Evolutionary conservation across 2,797 vertebrate genomes (phyloP).

Genomic region (Chaetophractus vellerosus): DNA sequence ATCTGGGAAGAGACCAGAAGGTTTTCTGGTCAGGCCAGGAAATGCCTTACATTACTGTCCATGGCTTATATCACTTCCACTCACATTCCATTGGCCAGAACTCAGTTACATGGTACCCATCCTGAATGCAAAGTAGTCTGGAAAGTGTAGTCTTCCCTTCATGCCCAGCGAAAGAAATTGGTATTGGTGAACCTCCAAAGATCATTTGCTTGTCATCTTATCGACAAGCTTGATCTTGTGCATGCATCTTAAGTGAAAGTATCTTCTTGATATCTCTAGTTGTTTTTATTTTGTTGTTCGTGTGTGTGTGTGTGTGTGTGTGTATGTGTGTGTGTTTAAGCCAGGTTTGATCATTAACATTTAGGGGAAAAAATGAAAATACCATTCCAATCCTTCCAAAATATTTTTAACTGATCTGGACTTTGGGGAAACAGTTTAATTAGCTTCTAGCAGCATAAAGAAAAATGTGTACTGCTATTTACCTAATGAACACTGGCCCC

Average conservation of each 20-base stretch:
- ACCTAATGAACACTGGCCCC: not conserved
- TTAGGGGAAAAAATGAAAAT: slow-evolving; percentile 53
- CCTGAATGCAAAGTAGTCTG: not conserved
- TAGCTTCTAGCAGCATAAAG: not conserved
- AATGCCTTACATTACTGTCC: not conserved
- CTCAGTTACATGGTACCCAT: not conserved
- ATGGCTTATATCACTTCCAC: not conserved
- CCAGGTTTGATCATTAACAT: slow-evolving; percentile 1
- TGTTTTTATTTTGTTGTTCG: not conserved
- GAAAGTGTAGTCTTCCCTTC: slow-evolving; percentile 25
- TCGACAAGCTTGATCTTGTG: not conserved
- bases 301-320: too few relatives aligned
- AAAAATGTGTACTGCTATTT: slow-evolving; percentile 3
- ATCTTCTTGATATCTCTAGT: not conserved
- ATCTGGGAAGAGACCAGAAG: not conserved
- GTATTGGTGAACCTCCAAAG: not conserved
- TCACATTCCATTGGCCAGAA: not conserved
- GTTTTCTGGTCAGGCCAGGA: not conserved
- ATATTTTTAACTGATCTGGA: slow-evolving; percentile 43
- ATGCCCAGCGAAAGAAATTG: not conserved
- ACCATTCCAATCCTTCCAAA: slow-evolving; percentile 6
- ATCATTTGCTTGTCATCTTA: slow-evolving; percentile 25
- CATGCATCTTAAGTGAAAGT: not conserved
- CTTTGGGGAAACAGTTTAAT: slow-evolving; percentile 38
- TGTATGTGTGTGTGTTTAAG: not conserved